A percentile compares a stretch with the other conserved stretches of the same genome.
phyloP scores from a whole-genome alignment of 2,113 vertebrate genomes.

The Dasyprocta punctata region DNA sequence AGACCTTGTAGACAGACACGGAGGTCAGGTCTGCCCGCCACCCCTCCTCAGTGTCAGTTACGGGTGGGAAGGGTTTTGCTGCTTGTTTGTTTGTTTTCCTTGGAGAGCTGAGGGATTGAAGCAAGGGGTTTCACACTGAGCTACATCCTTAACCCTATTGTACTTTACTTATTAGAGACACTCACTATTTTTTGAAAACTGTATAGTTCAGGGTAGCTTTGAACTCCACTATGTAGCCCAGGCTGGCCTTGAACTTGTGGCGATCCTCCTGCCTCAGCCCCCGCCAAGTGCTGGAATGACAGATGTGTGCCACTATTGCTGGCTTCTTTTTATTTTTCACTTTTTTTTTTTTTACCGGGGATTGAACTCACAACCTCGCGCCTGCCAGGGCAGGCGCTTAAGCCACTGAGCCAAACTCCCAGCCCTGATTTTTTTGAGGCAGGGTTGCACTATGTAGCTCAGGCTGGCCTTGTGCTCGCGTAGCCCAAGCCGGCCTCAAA shows the following conservation, averaged over 20 bases:
- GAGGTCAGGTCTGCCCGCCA: not conserved
- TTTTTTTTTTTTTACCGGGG: no score
- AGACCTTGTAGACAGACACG: not conserved
- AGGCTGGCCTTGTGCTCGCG: no score
- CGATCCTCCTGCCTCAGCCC: not conserved
- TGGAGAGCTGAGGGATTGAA: not conserved
- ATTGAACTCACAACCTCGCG: no score
- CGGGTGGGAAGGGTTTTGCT: not conserved
- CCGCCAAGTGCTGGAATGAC: not conserved
- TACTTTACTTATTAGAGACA: not conserved
- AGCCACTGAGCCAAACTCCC: no score
- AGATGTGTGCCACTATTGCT: not conserved
- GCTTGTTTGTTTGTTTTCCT: not conserved
- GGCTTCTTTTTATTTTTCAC: no score
- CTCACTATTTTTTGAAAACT: not conserved
- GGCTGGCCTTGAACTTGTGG: not conserved
- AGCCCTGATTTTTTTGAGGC: no score
- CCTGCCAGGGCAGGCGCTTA: no score
- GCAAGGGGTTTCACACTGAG: not conserved
- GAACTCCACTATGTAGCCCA: not conserved
- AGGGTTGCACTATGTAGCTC: no score
- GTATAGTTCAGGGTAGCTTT: not conserved
- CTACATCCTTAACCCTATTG: not conserved
- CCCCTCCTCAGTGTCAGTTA: not conserved
- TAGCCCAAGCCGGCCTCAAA: no score